A percentile compares a stretch with the other conserved stretches of the same genome.
phyloP scores from a whole-genome alignment of 2,797 vertebrate genomes.

The Thamnophis elegans region DNA sequence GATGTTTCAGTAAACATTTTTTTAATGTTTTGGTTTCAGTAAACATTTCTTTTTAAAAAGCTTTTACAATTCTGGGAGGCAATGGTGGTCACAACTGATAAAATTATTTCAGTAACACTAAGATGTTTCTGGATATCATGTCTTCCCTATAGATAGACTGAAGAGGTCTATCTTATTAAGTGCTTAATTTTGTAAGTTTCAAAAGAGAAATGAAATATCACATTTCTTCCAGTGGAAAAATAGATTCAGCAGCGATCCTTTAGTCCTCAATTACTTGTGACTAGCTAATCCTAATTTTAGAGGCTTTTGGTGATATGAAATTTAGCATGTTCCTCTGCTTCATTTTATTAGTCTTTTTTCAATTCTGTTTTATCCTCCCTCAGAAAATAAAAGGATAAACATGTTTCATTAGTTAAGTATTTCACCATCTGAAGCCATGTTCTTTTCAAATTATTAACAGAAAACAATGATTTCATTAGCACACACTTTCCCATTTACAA shows the following conservation, averaged over 20 bases:
- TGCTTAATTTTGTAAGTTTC: neutral
- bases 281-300: neutral
- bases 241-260: neutral
- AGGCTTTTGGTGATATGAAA: neutral
- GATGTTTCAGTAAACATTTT: neutral
- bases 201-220: constrained; percentile 8
- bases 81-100: neutral
- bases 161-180: constrained; percentile 1
- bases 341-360: neutral
- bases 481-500: constrained; percentile 43
- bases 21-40: neutral
- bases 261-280: neutral
- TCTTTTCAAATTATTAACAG: constrained; percentile 35
- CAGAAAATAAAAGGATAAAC: neutral
- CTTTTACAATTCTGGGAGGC: neutral
- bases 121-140: neutral
- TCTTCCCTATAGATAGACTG: neutral
- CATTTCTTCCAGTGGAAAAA: constrained; percentile 12
- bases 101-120: neutral
- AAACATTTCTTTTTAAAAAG: neutral
- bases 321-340: neutral
- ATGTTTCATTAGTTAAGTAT: constrained; percentile 22
- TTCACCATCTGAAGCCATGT: constrained; percentile 8
- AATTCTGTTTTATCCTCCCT: constrained; percentile 13
- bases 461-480: constrained; percentile 41